Percentiles rank a stretch among this genome's conserved stretches.
phyloP scores from a whole-genome alignment of 1,140 invertebrate species.

The Drosophila pachea region DNA sequence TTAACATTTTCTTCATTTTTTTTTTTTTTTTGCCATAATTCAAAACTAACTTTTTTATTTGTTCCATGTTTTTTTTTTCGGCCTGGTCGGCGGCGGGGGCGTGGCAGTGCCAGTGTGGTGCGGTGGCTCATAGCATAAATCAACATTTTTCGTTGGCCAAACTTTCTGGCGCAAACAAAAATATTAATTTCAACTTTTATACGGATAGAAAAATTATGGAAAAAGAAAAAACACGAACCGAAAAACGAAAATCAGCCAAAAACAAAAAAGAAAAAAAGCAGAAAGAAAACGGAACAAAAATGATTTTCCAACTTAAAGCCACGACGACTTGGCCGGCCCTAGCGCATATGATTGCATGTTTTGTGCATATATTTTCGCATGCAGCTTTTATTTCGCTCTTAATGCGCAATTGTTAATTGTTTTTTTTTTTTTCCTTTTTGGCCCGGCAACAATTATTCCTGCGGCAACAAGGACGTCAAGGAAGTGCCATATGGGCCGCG shows the following conservation, averaged over 20 bases:
- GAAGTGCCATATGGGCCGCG: slow-evolving; percentile 47
- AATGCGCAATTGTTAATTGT: slow-evolving; percentile 71
- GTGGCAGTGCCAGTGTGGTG: neutral
- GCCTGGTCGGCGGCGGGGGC: neutral
- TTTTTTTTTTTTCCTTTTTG: slow-evolving; percentile 64
- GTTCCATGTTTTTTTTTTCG: neutral
- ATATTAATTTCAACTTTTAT: slow-evolving; percentile 75
- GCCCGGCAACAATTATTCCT: slow-evolving; percentile 45
- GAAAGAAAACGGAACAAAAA: neutral
- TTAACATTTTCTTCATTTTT: slow-evolving; percentile 32
- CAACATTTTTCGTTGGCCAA: slow-evolving; percentile 65
- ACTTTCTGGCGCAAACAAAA: slow-evolving; percentile 72
- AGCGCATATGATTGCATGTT: slow-evolving; percentile 12
- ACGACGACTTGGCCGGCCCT: too few species aligned
- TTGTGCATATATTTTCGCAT: slow-evolving; percentile 6
- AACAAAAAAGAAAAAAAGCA: slow-evolving; percentile 3
- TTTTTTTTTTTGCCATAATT: slow-evolving; percentile 54
- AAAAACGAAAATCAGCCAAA: too few species aligned
- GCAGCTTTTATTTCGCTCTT: slow-evolving; percentile 33
- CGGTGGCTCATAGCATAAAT: slow-evolving; percentile 63
- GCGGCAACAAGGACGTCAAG: slow-evolving; percentile 35
- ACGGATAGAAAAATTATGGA: slow-evolving; percentile 46
- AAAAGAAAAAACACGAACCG: slow-evolving; percentile 17
- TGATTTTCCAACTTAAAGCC: too few species aligned
- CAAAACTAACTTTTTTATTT: slow-evolving; percentile 64